Base-by-base conservation (phyloP, 2,888 invertebrate genomes). In the Dascillus cervinus region DNA sequence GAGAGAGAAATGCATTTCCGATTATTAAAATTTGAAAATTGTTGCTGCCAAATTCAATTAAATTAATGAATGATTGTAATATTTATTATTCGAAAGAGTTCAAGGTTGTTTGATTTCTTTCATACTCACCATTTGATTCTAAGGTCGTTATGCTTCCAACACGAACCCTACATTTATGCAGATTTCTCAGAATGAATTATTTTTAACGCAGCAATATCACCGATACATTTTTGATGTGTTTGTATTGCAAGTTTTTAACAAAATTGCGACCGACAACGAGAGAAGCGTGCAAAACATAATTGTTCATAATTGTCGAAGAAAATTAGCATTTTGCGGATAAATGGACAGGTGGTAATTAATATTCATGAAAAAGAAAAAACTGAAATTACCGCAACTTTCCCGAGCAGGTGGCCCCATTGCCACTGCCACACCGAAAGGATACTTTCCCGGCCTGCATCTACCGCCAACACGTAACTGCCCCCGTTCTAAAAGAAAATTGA, bases 391-490 rank as follows among this genome's bases (percentile, higher is more conserved):
- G 90, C 88, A 29, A 92, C 90, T 79, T 90, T 89, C 34, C 91
- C 91, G 4, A 92, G 72, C n/a, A 91, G 69, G 64, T 87, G 84
- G 29, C 89, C 88, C 82, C 90, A 89, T 55, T 89, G 87, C 92
- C 92, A 92, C 52, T 92, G 89, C 92, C 92, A 94, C 0, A 94
- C 88, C 0, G 89, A 89, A 2, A 92, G 70, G 40, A 90, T 87
- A 55, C 91, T 87, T 61, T 91, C 90, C 26, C 86, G 73, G 1
- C 90, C 88, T 3, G 83, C 85, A 57, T 94, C 92, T 14, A 92
- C 84, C 0, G 88, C 90, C 46, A 92, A 60, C 23, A 94, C 84
- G 60, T 89, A 89, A 57, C 86, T 88, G 9, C 91, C 92, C 2
- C 88, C 85, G 53, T 89, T 89, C 90, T 91, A 60, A 13, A 37